Conservation (phyloP, 2,888 invertebrate genomes). For the Elmis aenea region DNA sequence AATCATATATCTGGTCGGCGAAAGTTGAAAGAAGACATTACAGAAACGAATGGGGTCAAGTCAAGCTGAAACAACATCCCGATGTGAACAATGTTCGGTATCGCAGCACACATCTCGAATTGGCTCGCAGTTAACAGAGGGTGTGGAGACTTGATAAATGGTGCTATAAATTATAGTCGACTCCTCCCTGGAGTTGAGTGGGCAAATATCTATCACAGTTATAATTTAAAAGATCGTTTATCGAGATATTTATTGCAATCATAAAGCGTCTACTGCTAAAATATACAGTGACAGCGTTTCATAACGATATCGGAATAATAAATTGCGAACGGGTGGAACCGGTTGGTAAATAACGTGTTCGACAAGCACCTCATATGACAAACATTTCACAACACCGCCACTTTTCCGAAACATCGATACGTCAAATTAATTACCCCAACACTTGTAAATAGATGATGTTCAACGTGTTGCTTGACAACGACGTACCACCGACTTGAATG, state of each 20-base stretch:
- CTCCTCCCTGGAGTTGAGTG: conserved; percentile 49
- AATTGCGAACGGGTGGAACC: conserved; percentile 24
- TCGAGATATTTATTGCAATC: conserved; percentile 49
- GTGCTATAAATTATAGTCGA: conserved; percentile 46
- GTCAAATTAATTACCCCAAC: conserved; percentile 34
- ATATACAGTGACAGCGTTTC: conserved; percentile 38
- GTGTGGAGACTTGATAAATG: conserved; percentile 51
- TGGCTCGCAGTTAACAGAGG: conserved; percentile 52
- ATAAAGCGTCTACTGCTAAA: conserved; percentile 43
- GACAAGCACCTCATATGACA: conserved; percentile 22
- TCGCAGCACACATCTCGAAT: conserved; percentile 55
- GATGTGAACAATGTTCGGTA: conserved; percentile 29
- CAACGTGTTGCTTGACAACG: conserved; percentile 28
- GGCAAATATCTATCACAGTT: conserved; percentile 50
- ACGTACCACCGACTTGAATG: no score
- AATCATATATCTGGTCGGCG: conserved; percentile 40
- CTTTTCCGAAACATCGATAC: conserved; percentile 28
- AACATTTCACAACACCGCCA: conserved; percentile 19
- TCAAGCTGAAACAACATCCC: conserved; percentile 46
- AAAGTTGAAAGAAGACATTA: conserved; percentile 49
- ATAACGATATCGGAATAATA: conserved; percentile 31
- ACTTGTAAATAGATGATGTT: conserved; percentile 28
- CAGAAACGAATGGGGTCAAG: conserved; percentile 48
- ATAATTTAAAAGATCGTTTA: conserved; percentile 50
- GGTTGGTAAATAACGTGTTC: conserved; percentile 28